Percentiles rank a stretch among this genome's conserved stretches.
Conservation (phyloP, 1,140 invertebrate species). For the Belonocnema kinseyi region DNA sequence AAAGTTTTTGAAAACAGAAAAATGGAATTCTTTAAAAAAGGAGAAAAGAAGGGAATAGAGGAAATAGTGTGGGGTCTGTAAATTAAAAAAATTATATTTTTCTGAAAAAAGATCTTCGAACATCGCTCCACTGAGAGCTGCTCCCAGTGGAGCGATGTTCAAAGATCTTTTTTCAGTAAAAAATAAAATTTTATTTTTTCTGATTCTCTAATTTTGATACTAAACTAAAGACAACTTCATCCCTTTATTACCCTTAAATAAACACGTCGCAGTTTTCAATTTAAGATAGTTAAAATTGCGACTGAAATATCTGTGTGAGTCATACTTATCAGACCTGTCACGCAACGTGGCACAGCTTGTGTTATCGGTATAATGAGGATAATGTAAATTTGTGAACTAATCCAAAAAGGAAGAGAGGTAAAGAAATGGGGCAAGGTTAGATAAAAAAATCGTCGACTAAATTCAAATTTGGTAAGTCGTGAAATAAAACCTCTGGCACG, state of each 20-base stretch:
- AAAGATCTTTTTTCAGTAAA: too few species aligned
- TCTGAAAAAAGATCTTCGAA: too few species aligned
- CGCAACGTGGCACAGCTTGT: constrained; percentile 51
- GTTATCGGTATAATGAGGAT: constrained; percentile 34
- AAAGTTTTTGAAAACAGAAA: too few species aligned
- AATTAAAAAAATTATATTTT: too few species aligned
- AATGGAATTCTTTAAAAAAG: too few species aligned
- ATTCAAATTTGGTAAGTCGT: not conserved
- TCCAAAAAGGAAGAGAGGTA: not conserved
- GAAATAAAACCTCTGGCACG: not conserved
- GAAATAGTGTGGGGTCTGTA: too few species aligned
- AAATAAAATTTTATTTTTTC: too few species aligned
- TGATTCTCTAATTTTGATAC: too few species aligned
- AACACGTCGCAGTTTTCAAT: constrained; percentile 4
- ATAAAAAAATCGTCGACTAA: constrained; percentile 38
- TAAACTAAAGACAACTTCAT: not conserved
- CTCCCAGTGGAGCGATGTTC: too few species aligned
- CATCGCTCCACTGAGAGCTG: too few species aligned
- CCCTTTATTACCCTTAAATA: not conserved
- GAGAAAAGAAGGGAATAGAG: too few species aligned
- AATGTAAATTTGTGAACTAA: constrained; percentile 57
- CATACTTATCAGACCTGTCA: constrained; percentile 60
- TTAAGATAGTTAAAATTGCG: not conserved
- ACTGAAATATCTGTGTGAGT: constrained; percentile 36
- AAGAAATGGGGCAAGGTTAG: constrained; percentile 18